phyloP scores from a whole-genome alignment of 2,797 vertebrate genomes.

The Simalia tracyae region DNA sequence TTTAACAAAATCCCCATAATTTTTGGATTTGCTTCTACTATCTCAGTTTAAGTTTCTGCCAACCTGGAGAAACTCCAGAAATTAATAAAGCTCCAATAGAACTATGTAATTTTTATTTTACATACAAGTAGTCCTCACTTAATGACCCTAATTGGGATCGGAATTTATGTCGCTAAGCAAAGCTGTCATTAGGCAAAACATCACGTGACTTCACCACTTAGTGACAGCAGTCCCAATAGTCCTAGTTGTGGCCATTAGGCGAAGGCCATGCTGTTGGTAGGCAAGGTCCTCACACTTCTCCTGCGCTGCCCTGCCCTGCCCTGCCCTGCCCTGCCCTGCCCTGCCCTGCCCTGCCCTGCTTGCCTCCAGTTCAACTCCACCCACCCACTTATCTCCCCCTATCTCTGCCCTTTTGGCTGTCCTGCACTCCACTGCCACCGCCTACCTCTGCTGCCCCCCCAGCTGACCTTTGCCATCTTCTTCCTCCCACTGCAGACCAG shows the following conservation, averaged over 20 bases:
- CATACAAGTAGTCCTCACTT: background rate
- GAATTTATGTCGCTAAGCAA: background rate
- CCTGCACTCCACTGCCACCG: background rate
- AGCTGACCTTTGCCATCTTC: background rate
- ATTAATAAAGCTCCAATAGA: background rate
- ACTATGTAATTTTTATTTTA: background rate
- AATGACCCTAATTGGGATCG: background rate
- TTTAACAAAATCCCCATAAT: background rate
- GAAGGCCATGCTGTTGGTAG: background rate
- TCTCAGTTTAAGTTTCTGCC: background rate
- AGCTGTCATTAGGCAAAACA: background rate
- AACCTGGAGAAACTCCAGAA: background rate
- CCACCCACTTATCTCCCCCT: background rate
- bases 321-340: background rate
- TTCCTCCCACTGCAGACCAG: background rate
- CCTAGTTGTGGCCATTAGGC: background rate
- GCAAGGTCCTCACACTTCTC: background rate
- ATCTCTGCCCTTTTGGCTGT: background rate
- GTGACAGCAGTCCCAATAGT: background rate
- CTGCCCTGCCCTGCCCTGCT: background rate
- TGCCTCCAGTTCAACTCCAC: background rate
- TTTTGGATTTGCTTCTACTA: background rate
- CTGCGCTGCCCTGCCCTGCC: background rate
- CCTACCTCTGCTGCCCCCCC: background rate
- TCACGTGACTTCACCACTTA: background rate